Evolutionary conservation across 2,113 vertebrate genomes (phyloP).

Genomic region (Bubo scandiacus): DNA sequence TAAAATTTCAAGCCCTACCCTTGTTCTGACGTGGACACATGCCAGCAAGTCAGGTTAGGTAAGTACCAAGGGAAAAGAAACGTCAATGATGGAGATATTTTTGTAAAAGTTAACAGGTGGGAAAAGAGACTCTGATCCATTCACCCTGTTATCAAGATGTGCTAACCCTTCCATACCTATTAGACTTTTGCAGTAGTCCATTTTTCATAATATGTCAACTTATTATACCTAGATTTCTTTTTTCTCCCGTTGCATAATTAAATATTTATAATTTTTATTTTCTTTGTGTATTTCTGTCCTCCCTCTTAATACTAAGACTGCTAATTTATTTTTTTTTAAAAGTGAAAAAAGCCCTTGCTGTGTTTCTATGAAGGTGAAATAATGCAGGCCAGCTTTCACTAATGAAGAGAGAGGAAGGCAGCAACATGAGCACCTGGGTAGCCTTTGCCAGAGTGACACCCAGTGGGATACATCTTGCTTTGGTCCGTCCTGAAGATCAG

Average conservation of each 20-base stretch:
- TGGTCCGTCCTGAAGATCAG: neutral
- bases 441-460: constrained; percentile 20
- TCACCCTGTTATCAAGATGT: neutral
- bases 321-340: neutral
- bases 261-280: neutral
- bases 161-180: neutral
- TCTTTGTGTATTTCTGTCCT: neutral
- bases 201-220: neutral
- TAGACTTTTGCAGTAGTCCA: neutral
- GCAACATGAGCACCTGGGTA: neutral
- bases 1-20: neutral
- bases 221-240: neutral
- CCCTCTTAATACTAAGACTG: neutral
- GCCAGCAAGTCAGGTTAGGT: neutral
- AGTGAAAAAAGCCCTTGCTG: neutral
- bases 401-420: neutral
- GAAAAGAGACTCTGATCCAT: neutral
- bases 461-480: neutral
- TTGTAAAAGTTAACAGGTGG: neutral
- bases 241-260: neutral
- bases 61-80: neutral
- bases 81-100: neutral
- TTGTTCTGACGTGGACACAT: neutral
- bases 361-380: neutral
- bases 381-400: neutral